phyloP scores from a whole-genome alignment of 2,113 vertebrate species.

The Paratilapia polleni region DNA sequence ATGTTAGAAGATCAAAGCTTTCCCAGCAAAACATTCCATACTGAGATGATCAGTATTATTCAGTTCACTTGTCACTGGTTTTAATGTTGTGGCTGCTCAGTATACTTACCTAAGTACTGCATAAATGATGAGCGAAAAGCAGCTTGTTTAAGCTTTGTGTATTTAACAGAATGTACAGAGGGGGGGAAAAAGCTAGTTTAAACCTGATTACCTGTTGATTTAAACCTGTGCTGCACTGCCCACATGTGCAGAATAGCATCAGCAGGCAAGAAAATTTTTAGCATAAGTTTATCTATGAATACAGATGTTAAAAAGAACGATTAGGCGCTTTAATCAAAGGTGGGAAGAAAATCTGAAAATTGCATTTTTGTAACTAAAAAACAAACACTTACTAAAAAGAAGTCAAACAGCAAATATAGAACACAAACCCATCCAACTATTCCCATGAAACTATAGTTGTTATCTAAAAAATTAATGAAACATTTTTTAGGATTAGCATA shows the following conservation, averaged over 20 bases:
- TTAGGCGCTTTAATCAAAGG: neutral
- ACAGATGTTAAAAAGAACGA: neutral
- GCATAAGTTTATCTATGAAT: no score
- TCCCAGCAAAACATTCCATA: neutral
- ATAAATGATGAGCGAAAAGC: no score
- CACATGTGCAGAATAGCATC: no score
- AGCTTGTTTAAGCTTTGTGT: no score
- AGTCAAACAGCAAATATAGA: neutral
- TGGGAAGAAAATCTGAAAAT: neutral
- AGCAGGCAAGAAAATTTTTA: no score
- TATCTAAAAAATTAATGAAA: neutral
- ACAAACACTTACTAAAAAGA: neutral
- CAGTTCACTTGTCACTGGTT: neutral
- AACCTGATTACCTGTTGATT: no score
- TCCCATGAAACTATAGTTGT: fast-evolving
- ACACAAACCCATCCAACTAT: neutral
- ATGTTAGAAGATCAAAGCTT: neutral
- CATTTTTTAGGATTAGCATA: no score
- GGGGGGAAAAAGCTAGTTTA: no score
- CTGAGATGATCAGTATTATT: neutral
- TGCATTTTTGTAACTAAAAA: neutral
- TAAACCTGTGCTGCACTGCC: no score
- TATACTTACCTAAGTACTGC: no score
- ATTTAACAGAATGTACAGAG: no score
- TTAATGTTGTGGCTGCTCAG: no score